A percentile compares a stretch with the other conserved stretches of the same genome.
These are phyloP conservation scores for Spatula versicolor DNA, from an alignment of 2,797 vertebrate species.

Conservation along the genomic window DNA sequence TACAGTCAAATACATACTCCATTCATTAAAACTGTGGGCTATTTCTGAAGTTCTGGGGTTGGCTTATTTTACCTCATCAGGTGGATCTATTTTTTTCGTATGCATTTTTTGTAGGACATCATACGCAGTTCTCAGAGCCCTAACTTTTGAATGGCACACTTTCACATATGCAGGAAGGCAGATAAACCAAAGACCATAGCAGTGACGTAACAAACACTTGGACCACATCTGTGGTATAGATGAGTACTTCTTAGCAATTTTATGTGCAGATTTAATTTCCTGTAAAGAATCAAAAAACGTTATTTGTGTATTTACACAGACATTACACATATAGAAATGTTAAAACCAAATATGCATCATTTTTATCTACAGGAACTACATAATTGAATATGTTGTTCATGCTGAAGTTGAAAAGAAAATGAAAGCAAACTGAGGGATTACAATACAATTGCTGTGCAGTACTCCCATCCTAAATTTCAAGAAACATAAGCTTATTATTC, in stretches of 20 bases:
- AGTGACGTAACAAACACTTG: conserved; percentile 93
- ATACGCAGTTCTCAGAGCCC: conserved; percentile 92
- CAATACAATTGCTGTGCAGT: neutral
- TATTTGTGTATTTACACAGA: neutral
- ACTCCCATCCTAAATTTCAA: neutral
- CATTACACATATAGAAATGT: neutral
- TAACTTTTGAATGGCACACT: conserved; percentile 94
- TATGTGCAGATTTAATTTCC: conserved; percentile 97
- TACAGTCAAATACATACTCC: neutral
- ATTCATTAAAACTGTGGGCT: neutral
- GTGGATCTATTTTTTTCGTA: conserved; percentile 93
- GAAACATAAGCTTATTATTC: neutral
- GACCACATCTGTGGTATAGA: conserved; percentile 99
- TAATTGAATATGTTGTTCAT: too few species aligned
- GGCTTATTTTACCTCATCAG: conserved; percentile 87
- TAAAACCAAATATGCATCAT: neutral
- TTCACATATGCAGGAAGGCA: conserved; percentile 93
- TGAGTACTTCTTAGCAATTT: conserved; percentile 93
- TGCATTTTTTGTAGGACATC: conserved; percentile 97
- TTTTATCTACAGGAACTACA: neutral
- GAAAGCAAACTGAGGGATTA: neutral
- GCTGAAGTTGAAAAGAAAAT: neutral
- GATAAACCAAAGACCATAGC: conserved; percentile 98
- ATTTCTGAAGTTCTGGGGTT: neutral
- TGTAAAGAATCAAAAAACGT: conserved; percentile 61